phyloP scores from a whole-genome alignment of 1,140 invertebrate species.

The Papilio machaon region DNA sequence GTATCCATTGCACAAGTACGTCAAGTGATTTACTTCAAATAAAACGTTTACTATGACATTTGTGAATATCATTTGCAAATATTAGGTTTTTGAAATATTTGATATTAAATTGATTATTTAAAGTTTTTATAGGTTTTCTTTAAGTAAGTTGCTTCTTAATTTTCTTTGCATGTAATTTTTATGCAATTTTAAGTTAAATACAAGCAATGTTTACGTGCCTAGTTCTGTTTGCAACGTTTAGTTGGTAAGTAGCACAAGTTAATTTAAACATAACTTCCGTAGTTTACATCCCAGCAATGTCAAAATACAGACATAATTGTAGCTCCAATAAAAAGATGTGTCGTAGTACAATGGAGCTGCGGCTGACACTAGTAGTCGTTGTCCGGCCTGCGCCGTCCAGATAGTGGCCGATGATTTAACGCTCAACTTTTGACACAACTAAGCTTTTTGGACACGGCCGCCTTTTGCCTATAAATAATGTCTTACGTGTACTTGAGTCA shows the following conservation, averaged over 20 bases:
- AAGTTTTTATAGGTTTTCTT: too few relatives aligned
- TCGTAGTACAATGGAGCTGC: constrained; percentile 58
- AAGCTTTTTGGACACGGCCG: constrained; percentile 78
- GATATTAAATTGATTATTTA: too few relatives aligned
- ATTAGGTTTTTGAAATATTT: neutral
- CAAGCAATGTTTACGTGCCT: too few relatives aligned
- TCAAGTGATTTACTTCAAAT: constrained; percentile 23
- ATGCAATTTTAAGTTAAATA: too few relatives aligned
- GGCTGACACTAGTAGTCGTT: constrained; percentile 64
- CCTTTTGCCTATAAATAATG: constrained; percentile 77
- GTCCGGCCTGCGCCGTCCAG: constrained; percentile 77
- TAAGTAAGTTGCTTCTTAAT: too few relatives aligned
- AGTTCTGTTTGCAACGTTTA: too few relatives aligned
- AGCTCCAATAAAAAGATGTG: neutral
- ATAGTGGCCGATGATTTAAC: constrained; percentile 81
- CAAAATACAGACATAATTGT: neutral
- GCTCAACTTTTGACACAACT: constrained; percentile 81
- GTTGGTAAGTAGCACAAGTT: too few relatives aligned
- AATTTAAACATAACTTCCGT: too few relatives aligned
- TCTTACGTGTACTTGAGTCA: constrained; percentile 66
- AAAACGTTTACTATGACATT: neutral
- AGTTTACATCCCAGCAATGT: neutral
- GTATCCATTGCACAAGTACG: constrained; percentile 59
- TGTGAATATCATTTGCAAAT: too few relatives aligned
- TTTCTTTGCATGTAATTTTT: too few relatives aligned